Evolutionary conservation across 2,888 invertebrate species (phyloP), one percentile per base, ranked within the genome.

Genomic region (Papilio gigon): DNA sequence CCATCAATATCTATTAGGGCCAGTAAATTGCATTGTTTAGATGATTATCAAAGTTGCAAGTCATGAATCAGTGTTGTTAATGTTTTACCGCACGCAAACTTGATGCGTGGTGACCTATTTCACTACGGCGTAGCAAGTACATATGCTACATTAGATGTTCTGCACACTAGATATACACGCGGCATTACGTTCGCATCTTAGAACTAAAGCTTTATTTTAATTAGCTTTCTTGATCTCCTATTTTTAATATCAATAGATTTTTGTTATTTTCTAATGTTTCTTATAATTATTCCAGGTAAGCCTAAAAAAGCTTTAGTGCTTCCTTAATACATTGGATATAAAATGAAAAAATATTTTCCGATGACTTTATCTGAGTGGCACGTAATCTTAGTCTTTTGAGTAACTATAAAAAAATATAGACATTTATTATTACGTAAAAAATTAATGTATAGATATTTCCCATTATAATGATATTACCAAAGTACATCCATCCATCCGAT

Each of bases 1-100:
- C 62, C 62, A 44, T 68, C 62, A 63, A 58, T 68, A 63, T 63
- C 67, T 68, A 68, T 68, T 68, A 68, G 59, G 50, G 58, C 20
- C 35, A 50, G 64, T 59, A 68, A 64, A 68, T 68, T 68, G 64
- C 68, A 64, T 68, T 68, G 63, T 68, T 64, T 64, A 59, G 60
- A 68, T 68, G 42, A 50, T 68, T 64, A 68, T 68, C 68, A n/a
- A 68, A 68, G 64, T 68, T 68, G 68, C 68, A 68, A 68, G 64
- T 68, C 64, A 65, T 68, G 64, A 64, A 64, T 68, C 64, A 64
- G 59, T 33, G 64, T 65, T 60, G 64, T 37, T 68, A 68, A 68
- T 68, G 60, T 50, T 27, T 64, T 50, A 59, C 64, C 25, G 59
- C 68, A 68, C 68, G 68, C 68, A 68, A 68, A 27, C 61, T 60